Base-by-base conservation (phyloP, 2,888 invertebrate species). In the Timema cristinae region DNA sequence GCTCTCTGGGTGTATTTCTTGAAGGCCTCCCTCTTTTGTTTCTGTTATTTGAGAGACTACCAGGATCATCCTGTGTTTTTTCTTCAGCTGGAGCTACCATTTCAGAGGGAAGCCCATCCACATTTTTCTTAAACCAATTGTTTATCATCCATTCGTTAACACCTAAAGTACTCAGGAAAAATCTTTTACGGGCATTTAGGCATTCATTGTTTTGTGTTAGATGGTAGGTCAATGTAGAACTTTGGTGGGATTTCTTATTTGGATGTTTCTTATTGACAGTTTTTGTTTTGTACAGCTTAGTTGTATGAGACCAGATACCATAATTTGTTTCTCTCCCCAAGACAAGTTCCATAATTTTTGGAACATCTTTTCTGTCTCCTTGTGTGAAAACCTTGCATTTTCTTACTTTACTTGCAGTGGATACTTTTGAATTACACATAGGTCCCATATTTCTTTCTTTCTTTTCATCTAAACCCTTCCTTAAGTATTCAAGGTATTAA, bases 361-460 rank as follows among this genome's bases (percentile, higher is more conserved):
- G 11, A 52, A 52, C 10, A 52, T 11, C 11, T 52, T 52, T 52
- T 10, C 52, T 9, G 52, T 52, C 52, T 52, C 52, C 52, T 52
- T 52, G 52, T 52, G 52, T 11, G 11, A 52, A 9, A 9, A 52
- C 52, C 52, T 52, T 52, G 52, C 52, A 52, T 11, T 52, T 52
- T 52, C 52, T 52, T 52, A 52, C 52, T 52, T 52, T 52, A 11
- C 52, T 52, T 52, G 52, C 52, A 52, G 9, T 52, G 52, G 10
- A 52, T 10, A n/a, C n/a, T n/a, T n/a, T n/a, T n/a, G n/a, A n/a
- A n/a, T n/a, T n/a, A n/a, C n/a, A n/a, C n/a, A n/a, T 52, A 10
- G 52, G 52, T 52, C 52, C 52, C 52, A 52, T 52, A 10, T 52
- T 52, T 11, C 52, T 52, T 52, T 52, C 52, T 52, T 52, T 52